Percentiles rank a stretch among this genome's conserved stretches.
Conservation (phyloP, 2,113 vertebrate species). For the Thunnus maccoyii region DNA sequence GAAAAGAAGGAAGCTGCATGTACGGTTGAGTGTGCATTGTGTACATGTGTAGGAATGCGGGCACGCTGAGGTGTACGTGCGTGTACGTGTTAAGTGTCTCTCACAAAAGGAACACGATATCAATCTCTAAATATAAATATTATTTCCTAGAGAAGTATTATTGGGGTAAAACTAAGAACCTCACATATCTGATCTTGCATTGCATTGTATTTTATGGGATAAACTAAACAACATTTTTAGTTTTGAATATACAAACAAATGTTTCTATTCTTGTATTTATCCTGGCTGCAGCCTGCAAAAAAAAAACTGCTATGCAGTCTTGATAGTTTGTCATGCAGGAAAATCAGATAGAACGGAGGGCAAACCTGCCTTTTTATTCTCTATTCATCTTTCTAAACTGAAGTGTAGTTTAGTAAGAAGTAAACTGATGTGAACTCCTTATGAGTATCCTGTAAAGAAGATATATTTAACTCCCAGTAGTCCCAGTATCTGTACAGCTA, state of each 20-base stretch:
- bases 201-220: neutral
- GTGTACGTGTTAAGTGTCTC: constrained; percentile 12
- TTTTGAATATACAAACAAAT: constrained; percentile 34
- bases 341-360: neutral
- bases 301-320: neutral
- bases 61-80: neutral
- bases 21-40: no score
- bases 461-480: neutral
- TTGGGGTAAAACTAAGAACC: constrained; percentile 11
- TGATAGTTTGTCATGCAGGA: neutral
- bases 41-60: neutral
- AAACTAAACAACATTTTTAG: neutral
- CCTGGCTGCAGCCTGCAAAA: neutral
- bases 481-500: neutral
- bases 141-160: constrained; percentile 36
- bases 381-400: neutral
- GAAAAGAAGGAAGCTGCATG: no score
- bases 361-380: neutral
- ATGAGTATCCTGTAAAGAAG: no score
- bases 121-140: constrained; percentile 56
- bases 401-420: no score
- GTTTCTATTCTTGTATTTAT: constrained; percentile 14
- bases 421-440: neutral
- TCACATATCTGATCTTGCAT: constrained; percentile 31
- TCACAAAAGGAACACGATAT: constrained; percentile 31